Conservation (phyloP, 1,140 invertebrate species). For the Drosophila cardini region DNA sequence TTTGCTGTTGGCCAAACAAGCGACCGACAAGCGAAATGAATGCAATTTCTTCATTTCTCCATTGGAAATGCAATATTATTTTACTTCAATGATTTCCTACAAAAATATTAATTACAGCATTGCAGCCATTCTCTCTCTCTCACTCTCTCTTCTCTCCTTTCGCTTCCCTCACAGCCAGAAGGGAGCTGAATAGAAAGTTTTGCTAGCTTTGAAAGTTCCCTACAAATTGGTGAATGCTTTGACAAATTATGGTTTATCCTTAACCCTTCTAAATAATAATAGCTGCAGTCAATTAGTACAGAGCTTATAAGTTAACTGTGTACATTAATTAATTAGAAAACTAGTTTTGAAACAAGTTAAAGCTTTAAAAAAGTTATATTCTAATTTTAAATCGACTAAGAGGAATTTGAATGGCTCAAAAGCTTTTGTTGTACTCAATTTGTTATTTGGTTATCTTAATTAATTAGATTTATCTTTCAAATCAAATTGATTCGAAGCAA, state of each 20-base stretch:
- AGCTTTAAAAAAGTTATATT: too few relatives aligned
- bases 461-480: too few relatives aligned
- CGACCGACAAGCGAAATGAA: conserved; percentile 31
- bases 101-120: conserved; percentile 52
- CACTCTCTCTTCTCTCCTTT: too few relatives aligned
- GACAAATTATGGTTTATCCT: neutral
- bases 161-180: too few relatives aligned
- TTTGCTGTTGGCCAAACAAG: conserved; percentile 17
- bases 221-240: conserved; percentile 1
- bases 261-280: neutral
- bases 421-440: too few relatives aligned
- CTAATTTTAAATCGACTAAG: too few relatives aligned
- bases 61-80: conserved; percentile 38
- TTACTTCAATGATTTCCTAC: conserved; percentile 37
- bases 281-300: neutral
- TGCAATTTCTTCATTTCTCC: conserved; percentile 24
- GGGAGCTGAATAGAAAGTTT: conserved; percentile 1
- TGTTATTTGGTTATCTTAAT: too few relatives aligned
- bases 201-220: conserved; percentile 1
- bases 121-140: too few relatives aligned
- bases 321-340: neutral
- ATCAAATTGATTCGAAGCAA: too few relatives aligned
- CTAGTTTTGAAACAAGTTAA: too few relatives aligned
- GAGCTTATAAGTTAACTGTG: neutral
- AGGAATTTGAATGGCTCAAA: too few relatives aligned